Evolutionary conservation across 2,888 invertebrate genomes (phyloP).

Genomic region (Melieria crassipennis): DNA sequence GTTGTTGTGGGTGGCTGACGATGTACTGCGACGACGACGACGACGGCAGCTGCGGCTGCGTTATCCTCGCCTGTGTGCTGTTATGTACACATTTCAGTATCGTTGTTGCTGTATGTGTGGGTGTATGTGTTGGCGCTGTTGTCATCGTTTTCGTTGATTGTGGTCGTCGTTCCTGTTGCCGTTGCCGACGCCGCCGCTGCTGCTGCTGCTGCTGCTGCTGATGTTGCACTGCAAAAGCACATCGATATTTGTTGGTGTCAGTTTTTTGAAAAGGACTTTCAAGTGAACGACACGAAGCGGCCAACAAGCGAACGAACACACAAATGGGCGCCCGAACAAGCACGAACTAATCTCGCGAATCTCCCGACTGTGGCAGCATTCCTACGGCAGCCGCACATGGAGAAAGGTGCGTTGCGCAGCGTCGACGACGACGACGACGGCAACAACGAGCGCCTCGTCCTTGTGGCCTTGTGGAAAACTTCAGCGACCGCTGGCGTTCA

Average conservation of each 20-base stretch:
- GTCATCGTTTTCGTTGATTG: not conserved
- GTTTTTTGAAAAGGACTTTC: not conserved
- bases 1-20: not conserved
- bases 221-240: not conserved
- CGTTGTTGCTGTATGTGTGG: not conserved
- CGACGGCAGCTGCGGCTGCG: not conserved
- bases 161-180: not conserved
- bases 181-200: not conserved
- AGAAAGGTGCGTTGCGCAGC: not conserved
- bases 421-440: not conserved
- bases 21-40: not conserved
- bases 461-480: constrained; percentile 28
- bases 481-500: constrained; percentile 38
- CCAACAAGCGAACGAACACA: no score
- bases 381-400: not conserved
- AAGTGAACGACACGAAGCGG: not conserved
- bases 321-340: no score
- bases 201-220: not conserved
- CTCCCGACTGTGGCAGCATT: not conserved
- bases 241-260: no score
- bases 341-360: no score
- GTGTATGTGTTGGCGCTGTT: not conserved
- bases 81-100: not conserved
- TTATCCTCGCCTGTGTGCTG: not conserved
- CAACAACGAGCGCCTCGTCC: not conserved